phyloP scores from a whole-genome alignment of 2,113 vertebrate genomes.

The Casuarius casuarius region DNA sequence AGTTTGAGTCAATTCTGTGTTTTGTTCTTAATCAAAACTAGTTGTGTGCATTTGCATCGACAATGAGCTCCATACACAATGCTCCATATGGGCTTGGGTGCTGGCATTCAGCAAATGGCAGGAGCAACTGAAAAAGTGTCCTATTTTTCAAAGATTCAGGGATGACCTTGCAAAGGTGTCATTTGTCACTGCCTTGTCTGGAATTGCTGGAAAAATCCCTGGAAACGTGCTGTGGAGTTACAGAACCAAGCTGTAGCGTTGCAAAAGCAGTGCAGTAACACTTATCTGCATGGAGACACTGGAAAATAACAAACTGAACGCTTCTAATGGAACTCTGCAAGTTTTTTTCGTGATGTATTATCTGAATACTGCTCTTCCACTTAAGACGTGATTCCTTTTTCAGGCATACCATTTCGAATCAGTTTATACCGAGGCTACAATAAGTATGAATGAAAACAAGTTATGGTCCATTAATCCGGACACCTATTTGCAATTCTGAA shows the following conservation, averaged over 20 bases:
- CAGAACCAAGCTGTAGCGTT: neutral
- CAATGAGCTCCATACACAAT: constrained; percentile 43
- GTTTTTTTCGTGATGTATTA: neutral
- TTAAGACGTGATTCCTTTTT: constrained; percentile 6
- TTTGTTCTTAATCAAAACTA: constrained; percentile 58
- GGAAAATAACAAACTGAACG: neutral
- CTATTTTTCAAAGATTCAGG: constrained; percentile 26
- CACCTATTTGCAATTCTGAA: constrained; percentile 19
- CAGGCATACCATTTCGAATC: neutral
- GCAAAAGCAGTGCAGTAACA: neutral
- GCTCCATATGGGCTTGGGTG: constrained; percentile 55
- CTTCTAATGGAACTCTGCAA: neutral
- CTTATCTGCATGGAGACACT: neutral
- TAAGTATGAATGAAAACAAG: neutral
- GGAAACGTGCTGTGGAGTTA: neutral
- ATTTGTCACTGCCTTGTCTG: constrained; percentile 42
- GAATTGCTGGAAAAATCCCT: neutral
- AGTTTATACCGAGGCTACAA: neutral
- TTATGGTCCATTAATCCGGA: neutral
- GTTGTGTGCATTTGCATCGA: constrained; percentile 54
- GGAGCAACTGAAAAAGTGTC: constrained; percentile 16
- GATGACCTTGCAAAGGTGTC: constrained; percentile 43
- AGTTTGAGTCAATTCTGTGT: constrained; percentile 46
- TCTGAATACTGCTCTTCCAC: neutral
- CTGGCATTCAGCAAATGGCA: constrained; percentile 3